Percentiles rank a stretch among this genome's conserved stretches.
Conservation (phyloP, 2,113 vertebrate species). For the Copsychus sechellarum region DNA sequence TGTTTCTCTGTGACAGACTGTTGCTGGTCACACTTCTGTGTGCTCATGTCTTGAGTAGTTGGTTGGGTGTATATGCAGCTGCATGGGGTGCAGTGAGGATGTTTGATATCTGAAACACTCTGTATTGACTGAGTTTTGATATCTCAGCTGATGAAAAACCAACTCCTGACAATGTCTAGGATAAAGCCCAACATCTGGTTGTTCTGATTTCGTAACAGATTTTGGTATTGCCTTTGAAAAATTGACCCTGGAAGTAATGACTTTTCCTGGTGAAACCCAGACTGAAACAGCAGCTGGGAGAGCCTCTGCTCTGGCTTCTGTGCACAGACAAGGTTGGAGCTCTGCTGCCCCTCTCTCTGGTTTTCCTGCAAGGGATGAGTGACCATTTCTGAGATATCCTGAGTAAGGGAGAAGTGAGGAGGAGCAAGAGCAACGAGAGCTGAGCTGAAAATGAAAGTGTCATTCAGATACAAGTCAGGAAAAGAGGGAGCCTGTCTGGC, state of each 20-base stretch:
- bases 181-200: not conserved
- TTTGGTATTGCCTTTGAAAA: not conserved
- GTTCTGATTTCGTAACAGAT: not conserved
- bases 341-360: not conserved
- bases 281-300: not conserved
- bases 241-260: not conserved
- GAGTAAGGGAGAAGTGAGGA: not conserved
- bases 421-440: not conserved
- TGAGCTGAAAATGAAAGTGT: not conserved
- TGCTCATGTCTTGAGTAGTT: not conserved
- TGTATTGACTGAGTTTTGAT: not conserved
- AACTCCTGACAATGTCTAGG: conserved; percentile 8
- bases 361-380: not conserved
- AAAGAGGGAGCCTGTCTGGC: not conserved
- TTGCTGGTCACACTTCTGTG: not conserved
- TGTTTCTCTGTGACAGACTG: not conserved
- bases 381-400: not conserved
- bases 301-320: not conserved
- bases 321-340: not conserved
- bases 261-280: not conserved
- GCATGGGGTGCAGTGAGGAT: conserved; percentile 5
- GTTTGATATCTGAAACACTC: not conserved
- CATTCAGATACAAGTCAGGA: not conserved
- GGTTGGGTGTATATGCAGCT: not conserved
- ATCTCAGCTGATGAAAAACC: conserved; percentile 38